These are phyloP conservation scores for Lophotriccus pileatus DNA, from an alignment of 2,797 vertebrate species.

Conservation along the genomic window DNA sequence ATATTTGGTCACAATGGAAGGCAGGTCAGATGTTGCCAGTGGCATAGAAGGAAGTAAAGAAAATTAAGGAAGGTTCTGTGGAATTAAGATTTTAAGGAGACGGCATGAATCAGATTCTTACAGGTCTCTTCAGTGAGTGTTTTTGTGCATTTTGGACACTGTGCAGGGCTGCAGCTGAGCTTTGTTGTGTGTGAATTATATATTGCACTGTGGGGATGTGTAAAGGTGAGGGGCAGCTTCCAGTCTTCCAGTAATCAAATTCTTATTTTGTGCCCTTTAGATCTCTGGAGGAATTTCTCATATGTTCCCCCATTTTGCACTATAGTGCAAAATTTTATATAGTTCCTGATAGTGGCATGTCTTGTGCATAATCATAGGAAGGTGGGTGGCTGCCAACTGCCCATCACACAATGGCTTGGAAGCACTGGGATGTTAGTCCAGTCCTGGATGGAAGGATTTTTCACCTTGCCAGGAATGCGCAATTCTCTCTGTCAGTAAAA, in stretches of 20 bases:
- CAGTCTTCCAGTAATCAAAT: neutral
- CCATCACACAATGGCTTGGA: neutral
- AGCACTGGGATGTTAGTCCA: neutral
- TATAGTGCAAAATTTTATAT: too few species aligned
- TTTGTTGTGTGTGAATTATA: neutral
- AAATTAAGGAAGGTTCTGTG: constrained; percentile 7
- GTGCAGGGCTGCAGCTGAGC: constrained; percentile 25
- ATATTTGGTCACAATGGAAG: neutral
- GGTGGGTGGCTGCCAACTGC: rapidly evolving
- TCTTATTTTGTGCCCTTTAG: neutral
- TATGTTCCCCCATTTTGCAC: neutral
- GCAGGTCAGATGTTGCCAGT: neutral
- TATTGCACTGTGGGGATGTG: neutral
- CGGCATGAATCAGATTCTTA: constrained; percentile 41
- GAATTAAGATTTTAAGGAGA: constrained; percentile 62
- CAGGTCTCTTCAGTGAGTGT: constrained; percentile 5
- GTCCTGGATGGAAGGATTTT: neutral
- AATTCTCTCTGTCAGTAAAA: neutral
- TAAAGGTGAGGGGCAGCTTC: neutral
- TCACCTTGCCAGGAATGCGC: constrained; percentile 5
- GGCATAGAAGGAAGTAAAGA: neutral
- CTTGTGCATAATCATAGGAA: neutral
- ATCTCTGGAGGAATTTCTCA: neutral
- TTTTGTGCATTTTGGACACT: constrained; percentile 47
- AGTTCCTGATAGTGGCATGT: neutral